phyloP scores from a whole-genome alignment of 1,140 invertebrate genomes.

The Ctenoplectra terminalis region DNA sequence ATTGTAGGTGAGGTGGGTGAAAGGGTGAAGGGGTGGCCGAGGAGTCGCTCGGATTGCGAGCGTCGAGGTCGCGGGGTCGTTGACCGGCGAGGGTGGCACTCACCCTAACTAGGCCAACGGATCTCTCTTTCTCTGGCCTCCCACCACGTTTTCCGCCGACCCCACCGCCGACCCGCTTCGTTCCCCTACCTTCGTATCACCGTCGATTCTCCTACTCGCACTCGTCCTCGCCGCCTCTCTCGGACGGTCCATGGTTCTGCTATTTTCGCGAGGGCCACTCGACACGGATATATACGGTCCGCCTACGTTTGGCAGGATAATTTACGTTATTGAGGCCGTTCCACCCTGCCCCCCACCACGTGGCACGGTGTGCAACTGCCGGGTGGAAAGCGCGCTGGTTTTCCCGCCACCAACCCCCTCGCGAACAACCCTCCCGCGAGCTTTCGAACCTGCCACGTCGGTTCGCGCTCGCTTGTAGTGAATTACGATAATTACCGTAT shows the following conservation, averaged over 20 bases:
- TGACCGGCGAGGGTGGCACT: conserved; percentile 80
- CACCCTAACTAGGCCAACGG: conserved; percentile 79
- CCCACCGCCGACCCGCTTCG: conserved; percentile 46
- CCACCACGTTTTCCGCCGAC: conserved; percentile 48
- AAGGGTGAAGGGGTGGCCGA: conserved; percentile 13
- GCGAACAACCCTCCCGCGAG: background rate
- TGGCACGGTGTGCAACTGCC: conserved; percentile 38
- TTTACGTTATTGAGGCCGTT: conserved; percentile 77
- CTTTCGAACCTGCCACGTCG: background rate
- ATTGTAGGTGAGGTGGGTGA: conserved; percentile 23
- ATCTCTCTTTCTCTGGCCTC: conserved; percentile 65
- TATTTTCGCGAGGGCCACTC: conserved; percentile 78
- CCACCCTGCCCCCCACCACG: conserved; percentile 67
- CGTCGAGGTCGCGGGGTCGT: conserved; percentile 80
- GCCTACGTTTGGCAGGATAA: conserved; percentile 72
- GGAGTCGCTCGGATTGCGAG: conserved; percentile 67
- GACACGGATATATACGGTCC: conserved; percentile 74
- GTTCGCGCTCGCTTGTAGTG: background rate
- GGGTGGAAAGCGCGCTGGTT: conserved; percentile 45
- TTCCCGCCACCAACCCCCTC: background rate
- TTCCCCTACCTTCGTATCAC: background rate
- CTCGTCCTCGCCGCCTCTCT: conserved; percentile 11
- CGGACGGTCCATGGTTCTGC: conserved; percentile 71
- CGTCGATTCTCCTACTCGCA: conserved; percentile 11
- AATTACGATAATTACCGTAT: conserved; percentile 27